These are phyloP conservation scores for Alca torda DNA, from an alignment of 2,797 vertebrate genomes.

Conservation along the genomic window DNA sequence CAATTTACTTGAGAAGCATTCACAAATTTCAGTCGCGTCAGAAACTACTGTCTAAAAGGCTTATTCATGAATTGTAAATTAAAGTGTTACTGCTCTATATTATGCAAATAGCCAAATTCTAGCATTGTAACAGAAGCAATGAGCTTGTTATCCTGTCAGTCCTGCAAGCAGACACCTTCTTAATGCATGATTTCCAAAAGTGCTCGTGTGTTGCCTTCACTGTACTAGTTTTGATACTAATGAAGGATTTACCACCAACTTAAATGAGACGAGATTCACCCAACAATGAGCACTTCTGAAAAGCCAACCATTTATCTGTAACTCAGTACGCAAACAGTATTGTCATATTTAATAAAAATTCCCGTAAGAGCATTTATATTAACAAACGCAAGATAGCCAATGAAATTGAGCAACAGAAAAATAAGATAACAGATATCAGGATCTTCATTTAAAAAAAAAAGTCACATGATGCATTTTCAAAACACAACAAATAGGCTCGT, in stretches of 20 bases:
- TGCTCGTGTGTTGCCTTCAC: neutral
- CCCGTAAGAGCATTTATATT: neutral
- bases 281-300: neutral
- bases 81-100: neutral
- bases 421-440: neutral
- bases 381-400: neutral
- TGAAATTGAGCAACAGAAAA: neutral
- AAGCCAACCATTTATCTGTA: neutral
- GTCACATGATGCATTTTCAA: fast-evolving
- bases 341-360: neutral
- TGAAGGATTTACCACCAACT: neutral
- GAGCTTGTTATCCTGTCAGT: constrained; percentile 35
- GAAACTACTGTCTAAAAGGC: constrained; percentile 10
- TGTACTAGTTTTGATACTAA: neutral
- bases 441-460: neutral
- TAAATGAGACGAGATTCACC: neutral
- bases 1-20: constrained; percentile 1
- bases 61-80: constrained; percentile 12
- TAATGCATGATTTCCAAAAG: neutral
- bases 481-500: neutral
- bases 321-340: neutral
- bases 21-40: neutral
- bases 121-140: neutral
- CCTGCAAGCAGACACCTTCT: neutral
- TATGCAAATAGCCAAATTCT: constrained; percentile 16